Evolutionary conservation across 1,140 invertebrate species (phyloP).

Genomic region (Brevipalpus yothersi): DNA sequence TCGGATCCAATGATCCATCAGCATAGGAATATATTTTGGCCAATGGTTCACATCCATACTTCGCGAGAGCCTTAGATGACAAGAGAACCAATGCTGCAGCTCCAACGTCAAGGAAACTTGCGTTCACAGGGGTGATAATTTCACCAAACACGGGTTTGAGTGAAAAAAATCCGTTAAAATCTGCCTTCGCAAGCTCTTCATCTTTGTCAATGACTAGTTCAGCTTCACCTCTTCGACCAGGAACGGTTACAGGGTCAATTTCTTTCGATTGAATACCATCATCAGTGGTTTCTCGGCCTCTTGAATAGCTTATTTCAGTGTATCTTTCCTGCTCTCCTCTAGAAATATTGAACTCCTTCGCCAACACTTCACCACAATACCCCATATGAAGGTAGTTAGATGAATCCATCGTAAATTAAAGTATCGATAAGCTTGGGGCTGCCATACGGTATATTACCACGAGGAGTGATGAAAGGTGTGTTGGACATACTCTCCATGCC

Average conservation of each 20-base stretch:
- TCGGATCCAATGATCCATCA: conserved; percentile 88
- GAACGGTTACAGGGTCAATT: conserved; percentile 57
- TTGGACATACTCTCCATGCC: conserved; percentile 18
- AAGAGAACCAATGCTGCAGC: conserved; percentile 73
- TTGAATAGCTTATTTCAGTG: conserved; percentile 74
- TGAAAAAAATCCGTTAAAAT: conserved; percentile 75
- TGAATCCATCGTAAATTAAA: conserved; percentile 79
- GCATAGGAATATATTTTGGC: conserved; percentile 68
- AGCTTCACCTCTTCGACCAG: conserved; percentile 45
- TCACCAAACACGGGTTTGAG: conserved; percentile 75
- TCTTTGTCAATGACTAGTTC: conserved; percentile 51
- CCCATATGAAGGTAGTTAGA: conserved; percentile 98
- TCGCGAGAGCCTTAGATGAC: conserved; percentile 43
- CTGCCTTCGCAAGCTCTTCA: conserved; percentile 84
- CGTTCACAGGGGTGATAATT: conserved; percentile 93
- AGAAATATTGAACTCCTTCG: conserved; percentile 61
- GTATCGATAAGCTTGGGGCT: conserved; percentile 74
- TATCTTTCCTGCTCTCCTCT: conserved; percentile 80
- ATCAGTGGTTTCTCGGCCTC: conserved; percentile 47
- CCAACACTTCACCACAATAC: conserved; percentile 89
- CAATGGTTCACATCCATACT: conserved; percentile 53
- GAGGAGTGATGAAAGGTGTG: conserved; percentile 46
- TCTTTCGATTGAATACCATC: conserved; percentile 57
- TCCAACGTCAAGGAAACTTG: conserved; percentile 70
- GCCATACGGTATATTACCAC: conserved; percentile 73